A percentile compares a stretch with the other conserved stretches of the same genome.
These are phyloP conservation scores for Lasioglossum villosulum DNA, from an alignment of 2,888 invertebrate genomes.

Conservation along the genomic window DNA sequence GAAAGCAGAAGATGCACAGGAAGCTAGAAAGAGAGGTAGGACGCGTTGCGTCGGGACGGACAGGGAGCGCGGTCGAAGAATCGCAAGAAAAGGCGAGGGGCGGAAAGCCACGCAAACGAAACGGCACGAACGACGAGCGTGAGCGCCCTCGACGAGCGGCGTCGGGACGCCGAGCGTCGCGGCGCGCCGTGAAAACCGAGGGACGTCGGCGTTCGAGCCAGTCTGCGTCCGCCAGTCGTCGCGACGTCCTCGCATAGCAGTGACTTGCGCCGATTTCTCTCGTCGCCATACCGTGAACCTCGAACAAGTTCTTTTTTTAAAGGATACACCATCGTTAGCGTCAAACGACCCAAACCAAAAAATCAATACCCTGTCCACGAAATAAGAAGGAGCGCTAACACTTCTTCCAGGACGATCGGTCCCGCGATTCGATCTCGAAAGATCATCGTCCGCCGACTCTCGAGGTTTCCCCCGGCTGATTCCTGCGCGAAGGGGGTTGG, in stretches of 20 bases:
- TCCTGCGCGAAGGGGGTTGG: neutral
- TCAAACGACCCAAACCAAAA: neutral
- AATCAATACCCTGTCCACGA: neutral
- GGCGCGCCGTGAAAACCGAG: conserved; percentile 66
- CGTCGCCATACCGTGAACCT: neutral
- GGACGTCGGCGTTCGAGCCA: conserved; percentile 66
- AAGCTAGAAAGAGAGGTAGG: neutral
- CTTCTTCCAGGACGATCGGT: neutral
- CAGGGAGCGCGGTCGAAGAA: conserved; percentile 48
- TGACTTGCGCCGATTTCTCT: conserved; percentile 43
- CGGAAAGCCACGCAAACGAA: conserved; percentile 45
- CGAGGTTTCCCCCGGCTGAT: neutral
- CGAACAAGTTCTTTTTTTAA: neutral
- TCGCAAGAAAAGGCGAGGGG: conserved; percentile 56
- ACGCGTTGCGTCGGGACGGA: conserved; percentile 31
- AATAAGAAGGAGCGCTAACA: neutral
- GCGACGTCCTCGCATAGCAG: conserved; percentile 68
- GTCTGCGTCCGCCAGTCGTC: conserved; percentile 78
- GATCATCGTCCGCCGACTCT: neutral
- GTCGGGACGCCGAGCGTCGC: conserved; percentile 69
- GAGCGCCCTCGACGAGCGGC: conserved; percentile 63
- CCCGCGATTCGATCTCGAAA: neutral
- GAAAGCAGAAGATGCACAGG: neutral
- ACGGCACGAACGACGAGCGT: conserved; percentile 48
- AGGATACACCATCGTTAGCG: neutral